These are phyloP conservation scores for Silurus glanis DNA, from an alignment of 2,113 vertebrate species.

Conservation along the genomic window DNA sequence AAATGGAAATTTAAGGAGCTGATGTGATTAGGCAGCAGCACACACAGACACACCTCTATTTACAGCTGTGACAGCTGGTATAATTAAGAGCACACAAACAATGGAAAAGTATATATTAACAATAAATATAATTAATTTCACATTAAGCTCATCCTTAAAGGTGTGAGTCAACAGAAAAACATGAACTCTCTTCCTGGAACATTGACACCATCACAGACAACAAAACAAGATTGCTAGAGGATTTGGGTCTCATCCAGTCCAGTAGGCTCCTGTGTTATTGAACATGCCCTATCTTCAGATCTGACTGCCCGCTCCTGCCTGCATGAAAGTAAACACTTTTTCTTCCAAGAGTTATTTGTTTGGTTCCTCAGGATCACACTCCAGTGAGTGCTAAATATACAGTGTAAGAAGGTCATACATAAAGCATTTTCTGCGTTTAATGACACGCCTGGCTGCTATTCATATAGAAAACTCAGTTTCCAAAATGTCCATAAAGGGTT, in stretches of 20 bases:
- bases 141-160: background rate
- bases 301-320: background rate
- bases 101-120: background rate
- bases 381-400: conserved; percentile 30
- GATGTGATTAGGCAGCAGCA: background rate
- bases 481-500: background rate
- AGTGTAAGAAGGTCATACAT: conserved; percentile 54
- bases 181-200: background rate
- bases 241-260: background rate
- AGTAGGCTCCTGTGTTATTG: background rate
- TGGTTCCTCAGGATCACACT: background rate
- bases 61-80: background rate
- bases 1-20: background rate
- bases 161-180: background rate
- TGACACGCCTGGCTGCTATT: conserved; percentile 43
- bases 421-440: conserved; percentile 62
- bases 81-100: background rate
- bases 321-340: background rate
- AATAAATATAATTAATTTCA: background rate
- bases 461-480: background rate
- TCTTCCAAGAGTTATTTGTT: background rate
- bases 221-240: background rate
- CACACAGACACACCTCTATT: background rate
- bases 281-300: background rate
- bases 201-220: background rate